Percentiles rank a stretch among this genome's conserved stretches.
Evolutionary conservation across 2,797 vertebrate genomes (phyloP).

Genomic region (Siniperca scherzeri): DNA sequence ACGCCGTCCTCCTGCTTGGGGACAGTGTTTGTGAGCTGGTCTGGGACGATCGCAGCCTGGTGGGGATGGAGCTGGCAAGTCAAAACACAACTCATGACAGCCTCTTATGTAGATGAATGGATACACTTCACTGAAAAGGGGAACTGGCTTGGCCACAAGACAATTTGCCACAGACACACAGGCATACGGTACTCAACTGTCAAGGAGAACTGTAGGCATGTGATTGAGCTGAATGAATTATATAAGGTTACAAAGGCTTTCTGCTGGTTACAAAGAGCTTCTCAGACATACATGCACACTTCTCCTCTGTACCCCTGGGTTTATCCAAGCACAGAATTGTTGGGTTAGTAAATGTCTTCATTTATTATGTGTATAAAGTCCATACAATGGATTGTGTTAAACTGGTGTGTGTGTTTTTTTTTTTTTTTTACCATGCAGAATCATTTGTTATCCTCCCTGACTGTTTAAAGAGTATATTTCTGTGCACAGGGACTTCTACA

Average conservation of each 20-base stretch:
- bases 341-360: constrained; percentile 60
- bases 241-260: constrained; percentile 69
- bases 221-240: constrained; percentile 73
- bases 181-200: constrained; percentile 74
- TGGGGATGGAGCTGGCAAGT: constrained; percentile 95
- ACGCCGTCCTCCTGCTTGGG: constrained; percentile 87
- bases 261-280: constrained; percentile 54
- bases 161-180: constrained; percentile 75
- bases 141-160: constrained; percentile 75
- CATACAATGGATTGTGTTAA: constrained; percentile 54
- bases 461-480: constrained; percentile 69
- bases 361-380: constrained; percentile 64
- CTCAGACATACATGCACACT: constrained; percentile 41
- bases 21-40: constrained; percentile 91
- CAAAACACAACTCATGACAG: constrained; percentile 77
- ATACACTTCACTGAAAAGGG: constrained; percentile 77
- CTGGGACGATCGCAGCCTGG: constrained; percentile 95
- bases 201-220: constrained; percentile 71
- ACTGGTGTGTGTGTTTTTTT: constrained; percentile 34
- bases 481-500: constrained; percentile 75
- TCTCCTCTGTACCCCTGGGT: constrained; percentile 49
- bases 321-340: constrained; percentile 46
- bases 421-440: constrained; percentile 44
- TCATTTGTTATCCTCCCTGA: constrained; percentile 71
- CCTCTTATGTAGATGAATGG: constrained; percentile 83